Percentiles rank a stretch among this genome's conserved stretches.
These are phyloP conservation scores for Pao palembangensis DNA, from an alignment of 2,113 vertebrate genomes.

Conservation along the genomic window DNA sequence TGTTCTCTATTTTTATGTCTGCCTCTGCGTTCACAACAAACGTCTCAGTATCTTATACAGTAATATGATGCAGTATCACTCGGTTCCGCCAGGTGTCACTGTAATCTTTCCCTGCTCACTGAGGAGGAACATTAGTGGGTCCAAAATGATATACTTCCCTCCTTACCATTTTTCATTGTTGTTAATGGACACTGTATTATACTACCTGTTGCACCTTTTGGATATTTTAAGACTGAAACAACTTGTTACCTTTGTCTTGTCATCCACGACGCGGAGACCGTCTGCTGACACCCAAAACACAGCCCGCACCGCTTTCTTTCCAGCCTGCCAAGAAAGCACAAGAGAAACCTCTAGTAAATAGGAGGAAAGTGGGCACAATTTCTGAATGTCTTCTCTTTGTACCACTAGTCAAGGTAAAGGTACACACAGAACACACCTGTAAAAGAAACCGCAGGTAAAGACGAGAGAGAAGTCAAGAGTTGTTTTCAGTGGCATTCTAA, in stretches of 20 bases:
- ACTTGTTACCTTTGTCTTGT: conserved; percentile 93
- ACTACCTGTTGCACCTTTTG: no score
- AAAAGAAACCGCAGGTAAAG: conserved; percentile 36
- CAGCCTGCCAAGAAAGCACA: conserved; percentile 79
- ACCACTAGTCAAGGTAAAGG: conserved; percentile 17
- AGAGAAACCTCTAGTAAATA: conserved; percentile 11
- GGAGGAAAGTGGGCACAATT: neutral
- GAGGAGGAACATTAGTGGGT: no score
- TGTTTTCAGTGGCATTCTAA: no score
- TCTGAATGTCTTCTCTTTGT: conserved; percentile 5
- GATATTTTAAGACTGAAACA: neutral
- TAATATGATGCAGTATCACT: conserved; percentile 8
- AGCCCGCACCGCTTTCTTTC: conserved; percentile 94
- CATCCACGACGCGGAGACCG: conserved; percentile 95
- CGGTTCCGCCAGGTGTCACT: conserved; percentile 48
- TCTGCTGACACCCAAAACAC: conserved; percentile 98
- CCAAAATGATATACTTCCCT: neutral
- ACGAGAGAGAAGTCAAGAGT: conserved; percentile 21
- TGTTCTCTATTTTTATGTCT: no score
- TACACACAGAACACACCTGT: conserved; percentile 40
- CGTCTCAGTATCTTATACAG: no score
- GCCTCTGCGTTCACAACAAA: no score
- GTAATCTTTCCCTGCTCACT: neutral
- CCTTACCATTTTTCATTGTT: conserved; percentile 4
- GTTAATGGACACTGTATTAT: neutral